phyloP scores from a whole-genome alignment of 2,888 invertebrate species.

The Nebria salina region DNA sequence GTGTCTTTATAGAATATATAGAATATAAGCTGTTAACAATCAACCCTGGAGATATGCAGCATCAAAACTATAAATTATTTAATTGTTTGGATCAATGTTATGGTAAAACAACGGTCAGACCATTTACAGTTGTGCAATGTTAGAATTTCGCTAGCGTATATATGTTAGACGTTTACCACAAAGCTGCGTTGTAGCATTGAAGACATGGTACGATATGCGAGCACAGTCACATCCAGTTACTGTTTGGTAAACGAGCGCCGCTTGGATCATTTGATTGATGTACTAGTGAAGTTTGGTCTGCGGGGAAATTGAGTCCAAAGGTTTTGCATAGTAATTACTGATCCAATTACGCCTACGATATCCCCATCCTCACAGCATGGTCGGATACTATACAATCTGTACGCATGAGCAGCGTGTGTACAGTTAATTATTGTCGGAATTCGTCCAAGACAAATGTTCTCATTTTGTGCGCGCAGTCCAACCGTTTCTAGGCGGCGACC shows the following conservation, averaged over 20 bases:
- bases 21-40: too few relatives aligned
- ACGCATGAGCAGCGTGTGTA: constrained; percentile 8
- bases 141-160: neutral
- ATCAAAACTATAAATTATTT: neutral
- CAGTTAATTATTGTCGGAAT: constrained; percentile 33
- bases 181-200: neutral
- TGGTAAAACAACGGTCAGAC: neutral
- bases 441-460: constrained; percentile 37
- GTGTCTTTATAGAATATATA: too few relatives aligned
- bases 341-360: constrained; percentile 37
- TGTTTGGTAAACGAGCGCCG: constrained; percentile 12
- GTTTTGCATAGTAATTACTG: constrained; percentile 44
- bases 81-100: neutral
- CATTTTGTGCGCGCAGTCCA: constrained; percentile 22
- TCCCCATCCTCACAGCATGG: neutral
- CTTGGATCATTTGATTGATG: constrained; percentile 34
- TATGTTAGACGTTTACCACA: neutral
- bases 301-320: constrained; percentile 16
- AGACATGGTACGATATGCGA: neutral
- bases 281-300: constrained; percentile 32
- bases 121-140: neutral
- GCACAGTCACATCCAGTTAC: constrained; percentile 12
- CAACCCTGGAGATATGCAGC: neutral
- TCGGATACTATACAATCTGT: neutral
- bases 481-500: neutral